These are phyloP conservation scores for Clarias fuscus DNA, from an alignment of 2,797 vertebrate genomes.

Conservation along the genomic window DNA sequence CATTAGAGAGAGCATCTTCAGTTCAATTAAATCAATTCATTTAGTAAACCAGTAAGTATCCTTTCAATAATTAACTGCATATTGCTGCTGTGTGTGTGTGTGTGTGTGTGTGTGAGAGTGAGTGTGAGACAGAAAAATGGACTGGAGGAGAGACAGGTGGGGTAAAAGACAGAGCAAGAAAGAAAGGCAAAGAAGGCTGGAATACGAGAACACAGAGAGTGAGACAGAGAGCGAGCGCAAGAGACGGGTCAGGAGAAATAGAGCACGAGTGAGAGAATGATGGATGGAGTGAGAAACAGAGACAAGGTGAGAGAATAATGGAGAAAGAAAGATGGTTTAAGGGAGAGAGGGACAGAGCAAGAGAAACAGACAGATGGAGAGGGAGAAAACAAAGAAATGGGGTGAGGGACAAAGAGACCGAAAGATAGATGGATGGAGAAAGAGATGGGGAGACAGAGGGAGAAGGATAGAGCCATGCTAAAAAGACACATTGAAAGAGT, in stretches of 20 bases:
- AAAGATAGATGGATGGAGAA: neutral
- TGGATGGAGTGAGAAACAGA: neutral
- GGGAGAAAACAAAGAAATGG: neutral
- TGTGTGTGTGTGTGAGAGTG: neutral
- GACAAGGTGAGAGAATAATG: neutral
- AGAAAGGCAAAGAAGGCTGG: no score
- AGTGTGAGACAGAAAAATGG: neutral
- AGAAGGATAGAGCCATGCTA: neutral
- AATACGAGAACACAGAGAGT: no score
- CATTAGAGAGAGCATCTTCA: conserved; percentile 84
- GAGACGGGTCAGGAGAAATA: no score
- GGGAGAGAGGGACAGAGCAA: neutral
- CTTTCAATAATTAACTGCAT: conserved; percentile 79
- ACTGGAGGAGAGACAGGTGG: neutral
- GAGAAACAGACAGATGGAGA: neutral
- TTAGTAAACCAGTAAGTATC: conserved; percentile 89
- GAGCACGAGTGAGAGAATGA: no score
- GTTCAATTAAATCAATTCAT: conserved; percentile 85
- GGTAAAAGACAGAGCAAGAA: neutral
- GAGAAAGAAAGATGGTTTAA: neutral
- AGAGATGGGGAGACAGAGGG: neutral
- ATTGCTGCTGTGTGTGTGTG: conserved; percentile 54
- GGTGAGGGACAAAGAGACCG: neutral
- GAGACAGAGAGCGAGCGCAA: no score
- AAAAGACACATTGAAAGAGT: neutral